Evolutionary conservation across 2,797 vertebrate species (phyloP), one percentile per base, ranked within the genome.

Genomic region (Balearica regulorum): DNA sequence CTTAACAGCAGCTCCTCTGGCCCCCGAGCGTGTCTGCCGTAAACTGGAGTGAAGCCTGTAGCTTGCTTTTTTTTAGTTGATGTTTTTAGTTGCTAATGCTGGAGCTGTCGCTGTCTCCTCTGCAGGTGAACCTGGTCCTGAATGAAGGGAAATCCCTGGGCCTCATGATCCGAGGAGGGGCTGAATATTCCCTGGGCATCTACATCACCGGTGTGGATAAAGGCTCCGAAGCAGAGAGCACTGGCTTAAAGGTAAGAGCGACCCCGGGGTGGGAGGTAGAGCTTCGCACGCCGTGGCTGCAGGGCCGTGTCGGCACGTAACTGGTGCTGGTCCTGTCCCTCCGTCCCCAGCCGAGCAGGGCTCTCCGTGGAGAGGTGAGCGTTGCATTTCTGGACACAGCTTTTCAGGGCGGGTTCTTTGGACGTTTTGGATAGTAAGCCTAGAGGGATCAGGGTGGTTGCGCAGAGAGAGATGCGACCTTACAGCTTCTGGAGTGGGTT

Each of bases 191-290:
- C 48, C 97, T 99, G 84, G 99, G 99, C 35, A 99, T 99, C 94
- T 99, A 99, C 97, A 99, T 99, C 98, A 99, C 99, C 0, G 99
- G 99, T 2, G 99, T 99, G 94, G 99, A 99, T 97, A 98, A 98
- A 10, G 99, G 98, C 44, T 99, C 99, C 0, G 99, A 99, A 70
- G 99, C 99, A 6, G 99, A 99, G 96, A 98, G 98, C 86, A 98
- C 99, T 5, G 99, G 99, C 70, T 97, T 99, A 58, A 99, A 99
- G 99, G 99, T 99, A 98, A 98, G 90, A 58, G 22, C 2, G 29
- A 20, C 6, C 21, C 8, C 5, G 4, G 37, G 12, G 10, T 0
- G 2, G 44, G 80, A 25, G 33, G 12, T 6, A 33, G 70, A 79
- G 46, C 62, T 41, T 70, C 46, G 9, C 31, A 3, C 1, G 1